Conservation (phyloP, 1,140 invertebrate species). For the Hormaphis cornu region DNA sequence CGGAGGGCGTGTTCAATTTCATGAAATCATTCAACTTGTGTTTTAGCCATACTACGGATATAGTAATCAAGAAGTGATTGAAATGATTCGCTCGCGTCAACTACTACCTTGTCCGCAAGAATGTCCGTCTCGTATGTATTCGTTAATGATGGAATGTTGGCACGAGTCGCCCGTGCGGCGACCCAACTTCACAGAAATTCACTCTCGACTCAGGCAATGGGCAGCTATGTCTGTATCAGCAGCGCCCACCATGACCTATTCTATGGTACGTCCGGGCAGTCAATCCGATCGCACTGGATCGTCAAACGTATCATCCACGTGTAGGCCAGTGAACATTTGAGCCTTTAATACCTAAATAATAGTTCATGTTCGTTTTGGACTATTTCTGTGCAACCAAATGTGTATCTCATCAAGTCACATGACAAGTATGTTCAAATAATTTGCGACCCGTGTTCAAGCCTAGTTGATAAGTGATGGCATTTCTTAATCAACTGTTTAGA, state of each 20-base stretch:
- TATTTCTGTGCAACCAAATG: background rate
- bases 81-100: conserved; percentile 88
- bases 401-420: background rate
- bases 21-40: background rate
- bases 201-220: conserved; percentile 36
- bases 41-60: conserved; percentile 82
- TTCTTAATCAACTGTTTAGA: background rate
- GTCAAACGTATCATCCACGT: conserved; percentile 22
- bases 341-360: background rate
- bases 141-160: conserved; percentile 96
- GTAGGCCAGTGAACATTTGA: conserved; percentile 24
- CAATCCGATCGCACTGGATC: conserved; percentile 29
- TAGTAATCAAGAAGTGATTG: conserved; percentile 94
- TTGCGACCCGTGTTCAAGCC: background rate
- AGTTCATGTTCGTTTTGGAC: no score
- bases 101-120: conserved; percentile 85
- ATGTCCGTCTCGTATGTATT: conserved; percentile 82
- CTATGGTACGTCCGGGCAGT: conserved; percentile 21
- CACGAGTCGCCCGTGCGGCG: conserved; percentile 80
- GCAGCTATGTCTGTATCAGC: conserved; percentile 11
- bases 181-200: conserved; percentile 80
- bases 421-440: background rate
- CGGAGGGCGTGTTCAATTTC: no score
- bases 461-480: background rate
- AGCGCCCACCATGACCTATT: conserved; percentile 22